Conservation (phyloP, 2,888 invertebrate species). For the Trissonchulus sp. region DNA sequence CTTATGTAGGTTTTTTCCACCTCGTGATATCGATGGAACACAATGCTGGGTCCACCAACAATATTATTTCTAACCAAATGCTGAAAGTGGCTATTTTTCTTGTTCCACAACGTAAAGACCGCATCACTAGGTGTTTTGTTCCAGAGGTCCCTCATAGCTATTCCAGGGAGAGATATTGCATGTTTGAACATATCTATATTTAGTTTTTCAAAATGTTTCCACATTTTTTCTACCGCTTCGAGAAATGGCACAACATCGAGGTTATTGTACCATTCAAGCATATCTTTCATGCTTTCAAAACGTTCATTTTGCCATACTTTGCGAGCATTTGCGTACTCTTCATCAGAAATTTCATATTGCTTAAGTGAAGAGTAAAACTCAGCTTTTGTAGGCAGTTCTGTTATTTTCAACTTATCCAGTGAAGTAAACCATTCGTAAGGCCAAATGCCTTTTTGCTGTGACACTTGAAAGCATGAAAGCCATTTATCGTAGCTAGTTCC, state of each 20-base stretch:
- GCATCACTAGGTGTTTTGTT: conserved; percentile 29
- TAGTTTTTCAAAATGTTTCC: conserved; percentile 27
- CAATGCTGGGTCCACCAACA: conserved; percentile 3
- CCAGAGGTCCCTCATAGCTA: conserved; percentile 28
- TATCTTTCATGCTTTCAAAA: conserved; percentile 13
- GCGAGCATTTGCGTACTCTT: conserved; percentile 6
- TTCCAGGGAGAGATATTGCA: conserved; percentile 33
- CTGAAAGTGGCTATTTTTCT: background rate
- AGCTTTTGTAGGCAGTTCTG: conserved; percentile 5
- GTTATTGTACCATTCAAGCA: conserved; percentile 32
- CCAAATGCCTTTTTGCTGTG: background rate
- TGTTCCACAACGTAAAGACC: background rate
- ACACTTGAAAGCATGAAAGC: background rate
- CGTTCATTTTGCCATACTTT: background rate
- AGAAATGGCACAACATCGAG: conserved; percentile 33
- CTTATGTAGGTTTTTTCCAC: background rate
- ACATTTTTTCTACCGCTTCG: conserved; percentile 36
- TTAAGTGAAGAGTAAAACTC: conserved; percentile 3
- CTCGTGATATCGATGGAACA: background rate
- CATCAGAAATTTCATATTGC: background rate
- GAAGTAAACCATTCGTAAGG: conserved; percentile 22
- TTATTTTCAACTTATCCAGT: conserved; percentile 3
- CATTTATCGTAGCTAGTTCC: background rate
- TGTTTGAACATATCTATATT: conserved; percentile 21
- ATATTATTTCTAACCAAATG: background rate